Evolutionary conservation across 2,113 vertebrate genomes (phyloP), one percentile per base, ranked within the genome.

Genomic region (Beaufortia kweichowensis): DNA sequence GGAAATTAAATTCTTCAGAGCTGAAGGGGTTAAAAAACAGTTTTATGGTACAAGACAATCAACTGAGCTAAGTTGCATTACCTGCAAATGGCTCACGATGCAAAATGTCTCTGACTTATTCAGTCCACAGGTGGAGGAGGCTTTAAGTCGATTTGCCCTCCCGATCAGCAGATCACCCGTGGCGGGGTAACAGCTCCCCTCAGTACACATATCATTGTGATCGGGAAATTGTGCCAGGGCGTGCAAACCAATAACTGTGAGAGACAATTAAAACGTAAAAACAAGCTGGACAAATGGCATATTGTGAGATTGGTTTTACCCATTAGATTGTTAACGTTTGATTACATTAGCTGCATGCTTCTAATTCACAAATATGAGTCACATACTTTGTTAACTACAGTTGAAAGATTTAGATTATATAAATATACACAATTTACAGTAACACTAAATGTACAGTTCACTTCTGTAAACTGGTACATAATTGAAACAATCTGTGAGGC

Each of bases 131-230:
- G 96, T 97, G 79, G 96, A 98, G 50, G 94, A 93, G 79, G 90
- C 93, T 1, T 65, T 85, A 2, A 98, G 92, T 55, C 88, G 93
- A 81, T 93, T 87, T 6, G 95, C 90, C 12, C 96, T 89, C 76
- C 96, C 96, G 78, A 96, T 96, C 76, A 98, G 89, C 76, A 98
- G 92, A 89, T 97, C 95, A 2, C 96, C 96, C 0, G 95, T 98
- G 87, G 94, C 94, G 0, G 96, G 96, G 82, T 98, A 96, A 83
- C 96, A 98, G 87, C 96, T 98, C 28, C 96, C 95, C 80, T 97
- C 94, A 0, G 94, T 93, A 79, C 96, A 98, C 50, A 93, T 91
- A 59, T 94, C 94, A 80, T 90, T 92, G 71, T 91, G 92, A 33
- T 94, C 93, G 0, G 96, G 95, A 15, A 89, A 81, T 82, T 91